Percentiles rank a stretch among this genome's conserved stretches.
Evolutionary conservation across 2,797 vertebrate species (phyloP).

Genomic region (Darevskia mixta): DNA sequence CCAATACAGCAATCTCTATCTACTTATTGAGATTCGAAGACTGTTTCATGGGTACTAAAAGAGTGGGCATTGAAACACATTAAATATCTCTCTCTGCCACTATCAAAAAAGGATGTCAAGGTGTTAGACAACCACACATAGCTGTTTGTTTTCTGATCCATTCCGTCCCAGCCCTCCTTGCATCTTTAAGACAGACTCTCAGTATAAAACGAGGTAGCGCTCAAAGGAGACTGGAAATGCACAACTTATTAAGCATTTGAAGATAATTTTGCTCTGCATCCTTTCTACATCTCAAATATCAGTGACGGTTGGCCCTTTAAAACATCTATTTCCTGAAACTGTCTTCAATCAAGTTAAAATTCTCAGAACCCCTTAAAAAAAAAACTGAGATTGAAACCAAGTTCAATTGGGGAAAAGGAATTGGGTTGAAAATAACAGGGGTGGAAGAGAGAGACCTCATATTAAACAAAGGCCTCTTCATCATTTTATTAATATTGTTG

Average conservation of each 20-base stretch:
- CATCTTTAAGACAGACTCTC: neutral
- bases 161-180: neutral
- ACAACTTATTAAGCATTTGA: neutral
- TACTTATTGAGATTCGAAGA: neutral
- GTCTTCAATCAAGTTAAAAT: conserved; percentile 32
- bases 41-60: neutral
- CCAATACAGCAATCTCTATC: neutral
- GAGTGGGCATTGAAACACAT: neutral
- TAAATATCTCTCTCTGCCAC: no score
- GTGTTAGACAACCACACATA: neutral
- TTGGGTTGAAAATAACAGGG: conserved; percentile 32
- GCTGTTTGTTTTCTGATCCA: neutral
- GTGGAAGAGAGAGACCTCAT: conserved; percentile 46
- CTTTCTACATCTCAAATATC: neutral
- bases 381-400: conserved; percentile 26
- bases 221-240: neutral
- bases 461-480: conserved; percentile 49
- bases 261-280: neutral
- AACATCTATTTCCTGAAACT: conserved; percentile 8
- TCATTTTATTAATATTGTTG: conserved; percentile 39
- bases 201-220: fast-evolving
- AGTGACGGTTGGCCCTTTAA: neutral
- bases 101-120: neutral
- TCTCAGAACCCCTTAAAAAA: conserved; percentile 21
- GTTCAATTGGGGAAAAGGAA: conserved; percentile 16